phyloP scores from a whole-genome alignment of 2,113 vertebrate species.

The Ascaphus truei region DNA sequence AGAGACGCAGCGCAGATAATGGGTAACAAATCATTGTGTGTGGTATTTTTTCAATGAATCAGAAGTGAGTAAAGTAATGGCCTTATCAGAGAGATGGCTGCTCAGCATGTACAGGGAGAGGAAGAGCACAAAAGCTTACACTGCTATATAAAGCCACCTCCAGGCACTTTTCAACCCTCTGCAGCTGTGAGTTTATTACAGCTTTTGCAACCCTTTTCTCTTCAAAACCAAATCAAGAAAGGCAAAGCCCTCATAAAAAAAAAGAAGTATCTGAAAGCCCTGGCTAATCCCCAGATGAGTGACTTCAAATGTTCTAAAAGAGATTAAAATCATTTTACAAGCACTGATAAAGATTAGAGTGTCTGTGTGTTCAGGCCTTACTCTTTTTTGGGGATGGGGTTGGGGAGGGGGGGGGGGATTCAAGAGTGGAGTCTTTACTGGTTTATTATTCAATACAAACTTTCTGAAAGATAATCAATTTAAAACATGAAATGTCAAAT shows the following conservation, averaged over 20 bases:
- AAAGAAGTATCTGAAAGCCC: constrained; percentile 43
- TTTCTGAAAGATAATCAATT: no score
- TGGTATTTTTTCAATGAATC: constrained; percentile 44
- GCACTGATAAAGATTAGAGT: constrained; percentile 39
- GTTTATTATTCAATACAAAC: no score
- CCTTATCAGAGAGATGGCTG: constrained; percentile 40
- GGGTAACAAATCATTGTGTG: constrained; percentile 21
- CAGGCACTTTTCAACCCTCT: constrained; percentile 35
- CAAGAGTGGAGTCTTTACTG: neutral
- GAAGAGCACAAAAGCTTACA: constrained; percentile 28
- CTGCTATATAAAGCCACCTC: constrained; percentile 40
- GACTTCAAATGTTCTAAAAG: constrained; percentile 43
- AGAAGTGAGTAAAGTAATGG: constrained; percentile 36
- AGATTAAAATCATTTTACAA: constrained; percentile 42
- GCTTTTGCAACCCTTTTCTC: constrained; percentile 48
- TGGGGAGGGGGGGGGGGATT: neutral
- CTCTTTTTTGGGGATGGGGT: constrained; percentile 25
- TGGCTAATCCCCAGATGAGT: constrained; percentile 40
- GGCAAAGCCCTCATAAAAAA: constrained; percentile 50
- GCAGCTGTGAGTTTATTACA: constrained; percentile 45
- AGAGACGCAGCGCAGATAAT: neutral
- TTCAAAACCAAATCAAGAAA: constrained; percentile 46
- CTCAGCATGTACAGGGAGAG: constrained; percentile 40
- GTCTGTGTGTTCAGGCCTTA: constrained; percentile 36
- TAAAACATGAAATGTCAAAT: no score